Evolutionary conservation across 1,140 invertebrate genomes (phyloP), one percentile per base, ranked within the genome.

Genomic region (Hyles vespertilio): DNA sequence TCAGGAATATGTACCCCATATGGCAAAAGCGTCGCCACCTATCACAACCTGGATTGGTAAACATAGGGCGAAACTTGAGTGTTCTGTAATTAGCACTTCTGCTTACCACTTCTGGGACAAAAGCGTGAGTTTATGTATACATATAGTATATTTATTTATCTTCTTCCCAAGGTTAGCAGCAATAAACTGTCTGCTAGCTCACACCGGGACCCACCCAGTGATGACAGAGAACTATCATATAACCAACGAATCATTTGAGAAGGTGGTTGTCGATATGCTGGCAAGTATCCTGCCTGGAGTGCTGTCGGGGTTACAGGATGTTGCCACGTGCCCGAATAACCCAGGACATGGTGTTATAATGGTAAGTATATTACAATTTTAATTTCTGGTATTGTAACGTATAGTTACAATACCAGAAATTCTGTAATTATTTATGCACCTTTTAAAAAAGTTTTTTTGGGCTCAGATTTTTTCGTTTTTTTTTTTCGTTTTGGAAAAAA

Each of bases 211-310:
- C 5, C 88, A 92, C 55, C 62, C 67, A 3, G 59, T 69, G 9
- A 58, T 79, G 0, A 78, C 72, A 79, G 91, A 78, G 54, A 78
- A 63, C 58, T 91, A 47, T 68, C 85, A 67, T 56, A 74, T 83
- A 33, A 50, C 58, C 2, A 68, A 77, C 49, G 47, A 60, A 0
- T 47, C 51, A 4, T 51, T 75, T 32, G 81, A 81, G 53, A 50
- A 56, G 11, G 58, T 65, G 2, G 84, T 92, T 43, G 90, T 91
- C 9, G 87, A 93, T 68, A 84, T 92, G 55, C 79, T 92, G 6
- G 91, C 92, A 73, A 84, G 91, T 68, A 92, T 93, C 65, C 68
- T 94, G 34, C 94, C 93, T 5, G 93, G 93, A 0, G 89, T 94
- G 55, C 72, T 91, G 34, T 86, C 84, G 45, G 89, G 90, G 2